A percentile compares a stretch with the other conserved stretches of the same genome.
Evolutionary conservation across 2,888 invertebrate genomes (phyloP).

Genomic region (Euphydryas editha): DNA sequence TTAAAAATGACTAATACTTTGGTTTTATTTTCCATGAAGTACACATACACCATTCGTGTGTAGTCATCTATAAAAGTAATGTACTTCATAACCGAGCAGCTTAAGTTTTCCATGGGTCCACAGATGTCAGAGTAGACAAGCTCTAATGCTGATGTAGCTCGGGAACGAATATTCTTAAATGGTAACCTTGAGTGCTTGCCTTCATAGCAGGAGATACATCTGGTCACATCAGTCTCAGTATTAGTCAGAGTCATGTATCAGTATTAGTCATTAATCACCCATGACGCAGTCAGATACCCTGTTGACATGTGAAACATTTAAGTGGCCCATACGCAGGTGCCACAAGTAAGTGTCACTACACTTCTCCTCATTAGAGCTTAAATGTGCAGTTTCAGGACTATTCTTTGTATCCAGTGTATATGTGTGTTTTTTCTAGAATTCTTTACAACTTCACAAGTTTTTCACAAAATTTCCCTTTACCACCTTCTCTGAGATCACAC

Average conservation of each 20-base stretch:
- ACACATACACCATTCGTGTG: too few relatives aligned
- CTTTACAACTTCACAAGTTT: too few relatives aligned
- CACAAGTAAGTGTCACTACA: too few relatives aligned
- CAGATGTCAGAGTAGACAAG: neutral
- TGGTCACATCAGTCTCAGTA: neutral
- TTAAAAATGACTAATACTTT: too few relatives aligned
- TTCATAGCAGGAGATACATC: neutral
- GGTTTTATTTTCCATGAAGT: too few relatives aligned
- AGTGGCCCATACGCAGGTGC: neutral
- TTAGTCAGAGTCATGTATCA: neutral
- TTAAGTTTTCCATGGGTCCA: conserved; percentile 36
- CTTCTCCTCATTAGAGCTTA: neutral
- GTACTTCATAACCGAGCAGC: conserved; percentile 48
- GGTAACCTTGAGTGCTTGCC: too few relatives aligned
- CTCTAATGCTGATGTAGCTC: neutral
- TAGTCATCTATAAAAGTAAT: too few relatives aligned
- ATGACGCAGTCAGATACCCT: neutral
- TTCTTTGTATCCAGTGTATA: neutral
- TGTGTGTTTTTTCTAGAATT: neutral
- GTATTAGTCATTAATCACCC: too few relatives aligned
- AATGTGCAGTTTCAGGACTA: neutral
- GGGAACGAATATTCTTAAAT: neutral
- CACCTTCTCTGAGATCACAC: too few relatives aligned
- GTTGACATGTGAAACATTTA: neutral
- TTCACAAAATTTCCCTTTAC: too few relatives aligned